Evolutionary conservation across 2,888 invertebrate genomes (phyloP), one percentile per base, ranked within the genome.

Genomic region (Chrysolina oricalcia): DNA sequence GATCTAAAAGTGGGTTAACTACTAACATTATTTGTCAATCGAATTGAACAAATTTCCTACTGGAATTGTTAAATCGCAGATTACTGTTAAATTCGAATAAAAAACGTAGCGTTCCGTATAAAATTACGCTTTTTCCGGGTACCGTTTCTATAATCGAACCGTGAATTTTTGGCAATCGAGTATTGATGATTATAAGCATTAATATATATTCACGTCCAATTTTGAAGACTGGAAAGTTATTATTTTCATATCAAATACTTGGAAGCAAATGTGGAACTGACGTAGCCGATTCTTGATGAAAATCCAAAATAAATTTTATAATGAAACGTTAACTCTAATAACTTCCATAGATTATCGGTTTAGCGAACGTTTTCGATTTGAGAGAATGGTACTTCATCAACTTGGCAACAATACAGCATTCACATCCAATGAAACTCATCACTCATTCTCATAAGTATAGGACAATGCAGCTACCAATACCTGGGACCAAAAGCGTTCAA

Each of bases 111-210:
- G 15, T 53, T 21, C 13, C 4, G 11, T 19, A 53, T 11, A 53
- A 19, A 53, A 53, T 53, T 21, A 10, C 53, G 19, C 53, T 53
- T 21, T 19, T 59, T 59, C 11, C 59, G 8, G 59, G 59, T 59
- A 53, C 53, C 13, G 21, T 53, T 53, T 53, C 53, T 21, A 13
- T 21, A 59, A 59, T 27, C 23, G 35, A 35, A 59, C 27, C 59
- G 59, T 59, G 27, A 59, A 59, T 59, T 59, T 59, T 59, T 21
- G 53, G 53, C 21, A 53, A 53, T 53, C 27, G 59, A 10, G n/a
- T 59, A 59, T 17, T n/a, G 35, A 23, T 59, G 35, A 59, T 59
- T n/a, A 17, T 27, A 10, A 21, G 23, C 10, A 35, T 35, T 35
- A 15, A n/a, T 59, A n/a, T 15, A 59, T 15, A 59, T 59, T 35